Evolutionary conservation across 2,113 vertebrate species (phyloP), one percentile per base, ranked within the genome.

Genomic region (Phrynocephalus versicolor): DNA sequence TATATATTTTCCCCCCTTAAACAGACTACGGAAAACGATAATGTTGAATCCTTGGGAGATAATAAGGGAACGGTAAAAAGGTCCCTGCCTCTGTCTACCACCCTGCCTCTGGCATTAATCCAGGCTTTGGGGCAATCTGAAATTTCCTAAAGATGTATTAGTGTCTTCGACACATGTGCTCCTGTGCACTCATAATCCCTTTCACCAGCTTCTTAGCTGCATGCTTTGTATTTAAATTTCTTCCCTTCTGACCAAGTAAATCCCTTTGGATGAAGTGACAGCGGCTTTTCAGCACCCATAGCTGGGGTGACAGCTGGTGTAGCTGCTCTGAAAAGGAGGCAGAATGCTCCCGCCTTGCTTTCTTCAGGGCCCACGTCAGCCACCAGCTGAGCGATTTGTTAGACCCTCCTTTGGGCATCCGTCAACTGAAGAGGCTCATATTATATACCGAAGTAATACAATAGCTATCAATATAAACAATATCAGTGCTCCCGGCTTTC

Each of bases 261-360:
- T 98, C 98, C 97, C 97, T 96, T 96, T 96, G 97, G 97, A 96
- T 96, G 92, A 97, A 98, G 97, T 98, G 98, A 99, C 98, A 99
- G 98, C 96, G 95, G 94, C 98, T 97, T 98, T 99, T 98, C 97
- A 98, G 97, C 94, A 96, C 96, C 96, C 96, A 96, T 96, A 96
- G 95, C 97, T 97, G 97, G n/a, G 97, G 96, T 98, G 98, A 98
- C 98, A 99, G 98, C 98, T 99, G 98, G 97, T 97, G 96, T 97
- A 97, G 96, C 96, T 96, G 95, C 95, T 94, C 96, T 98, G 97
- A 98, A 98, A 86, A 98, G 97, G 96, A 96, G 91, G 94, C 79
- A 95, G 96, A 97, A 95, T 97, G 96, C 92, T 96, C 94, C 96
- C 95, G 94, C 87, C 95, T 94, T 91, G 96, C 94, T 97, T 94